Percentiles rank a stretch among this genome's conserved stretches.
phyloP scores from a whole-genome alignment of 2,113 vertebrate species.

The Salminus brasiliensis region DNA sequence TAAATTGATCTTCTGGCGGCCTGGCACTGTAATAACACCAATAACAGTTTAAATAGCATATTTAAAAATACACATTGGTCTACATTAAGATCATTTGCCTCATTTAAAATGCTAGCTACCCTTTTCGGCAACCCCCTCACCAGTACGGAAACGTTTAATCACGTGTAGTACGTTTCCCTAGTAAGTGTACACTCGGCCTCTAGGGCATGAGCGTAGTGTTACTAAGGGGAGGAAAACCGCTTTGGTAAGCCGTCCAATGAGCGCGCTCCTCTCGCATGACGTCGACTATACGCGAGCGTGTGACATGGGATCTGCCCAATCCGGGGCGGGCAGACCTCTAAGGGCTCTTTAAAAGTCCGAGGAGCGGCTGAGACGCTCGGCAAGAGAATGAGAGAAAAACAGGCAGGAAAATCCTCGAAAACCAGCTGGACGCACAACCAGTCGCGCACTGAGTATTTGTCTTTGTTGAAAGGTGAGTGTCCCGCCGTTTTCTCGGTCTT shows the following conservation, averaged over 20 bases:
- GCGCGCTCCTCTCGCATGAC: not conserved
- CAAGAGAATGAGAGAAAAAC: constrained; percentile 49
- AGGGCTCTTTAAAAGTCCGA: constrained; percentile 36
- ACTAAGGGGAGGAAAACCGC: not conserved
- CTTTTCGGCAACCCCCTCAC: too few relatives aligned
- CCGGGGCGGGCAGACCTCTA: constrained; percentile 7
- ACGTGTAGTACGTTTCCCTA: too few relatives aligned
- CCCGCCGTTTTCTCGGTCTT: too few relatives aligned
- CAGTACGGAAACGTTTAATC: too few relatives aligned
- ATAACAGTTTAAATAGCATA: too few relatives aligned
- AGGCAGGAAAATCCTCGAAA: not conserved
- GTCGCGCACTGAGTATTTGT: constrained; percentile 6
- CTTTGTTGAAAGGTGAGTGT: constrained; percentile 26
- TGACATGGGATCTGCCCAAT: constrained; percentile 54
- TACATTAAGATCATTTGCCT: too few relatives aligned
- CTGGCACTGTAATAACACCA: too few relatives aligned
- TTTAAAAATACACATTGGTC: too few relatives aligned
- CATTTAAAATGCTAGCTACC: too few relatives aligned
- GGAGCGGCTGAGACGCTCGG: not conserved
- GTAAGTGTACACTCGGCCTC: too few relatives aligned
- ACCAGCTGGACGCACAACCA: constrained; percentile 31
- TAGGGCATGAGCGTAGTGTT: too few relatives aligned
- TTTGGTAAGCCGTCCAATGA: constrained; percentile 2
- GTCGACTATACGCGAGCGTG: constrained; percentile 35
- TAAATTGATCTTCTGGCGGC: too few relatives aligned